These are phyloP conservation scores for Phymorhynchus buccinoides DNA, from an alignment of 1,140 invertebrate genomes.

Conservation along the genomic window DNA sequence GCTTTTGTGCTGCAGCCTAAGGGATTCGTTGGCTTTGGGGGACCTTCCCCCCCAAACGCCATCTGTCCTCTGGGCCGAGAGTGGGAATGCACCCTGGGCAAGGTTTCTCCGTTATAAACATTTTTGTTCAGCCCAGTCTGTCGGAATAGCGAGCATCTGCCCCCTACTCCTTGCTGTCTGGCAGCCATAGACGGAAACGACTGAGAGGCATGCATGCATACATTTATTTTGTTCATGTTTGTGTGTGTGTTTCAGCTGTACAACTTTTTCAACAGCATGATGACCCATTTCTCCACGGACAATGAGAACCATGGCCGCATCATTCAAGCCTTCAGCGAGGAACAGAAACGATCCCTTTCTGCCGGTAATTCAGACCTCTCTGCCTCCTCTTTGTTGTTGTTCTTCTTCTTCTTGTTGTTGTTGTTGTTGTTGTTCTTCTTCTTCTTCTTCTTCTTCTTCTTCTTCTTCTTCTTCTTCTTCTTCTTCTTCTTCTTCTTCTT, in stretches of 20 bases:
- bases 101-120: too few relatives aligned
- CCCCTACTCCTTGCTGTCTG: too few relatives aligned
- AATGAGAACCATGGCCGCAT: conserved; percentile 50
- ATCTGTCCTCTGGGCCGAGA: too few relatives aligned
- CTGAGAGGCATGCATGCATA: not conserved
- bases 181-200: too few relatives aligned
- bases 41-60: too few relatives aligned
- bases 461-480: not conserved
- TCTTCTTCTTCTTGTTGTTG: too few relatives aligned
- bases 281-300: conserved; percentile 59
- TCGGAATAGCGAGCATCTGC: too few relatives aligned
- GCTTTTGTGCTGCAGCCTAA: too few relatives aligned
- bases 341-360: conserved; percentile 32
- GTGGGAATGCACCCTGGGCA: too few relatives aligned
- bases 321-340: conserved; percentile 45
- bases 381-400: too few relatives aligned
- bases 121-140: too few relatives aligned
- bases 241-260: conserved; percentile 81
- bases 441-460: not conserved
- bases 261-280: conserved; percentile 91
- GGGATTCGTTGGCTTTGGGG: too few relatives aligned
- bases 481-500: not conserved
- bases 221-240: not conserved
- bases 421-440: not conserved
- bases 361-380: conserved; percentile 10